A percentile compares a stretch with the other conserved stretches of the same genome.
Evolutionary conservation across 2,113 vertebrate species (phyloP).

Genomic region (Pseudopipra pipra): DNA sequence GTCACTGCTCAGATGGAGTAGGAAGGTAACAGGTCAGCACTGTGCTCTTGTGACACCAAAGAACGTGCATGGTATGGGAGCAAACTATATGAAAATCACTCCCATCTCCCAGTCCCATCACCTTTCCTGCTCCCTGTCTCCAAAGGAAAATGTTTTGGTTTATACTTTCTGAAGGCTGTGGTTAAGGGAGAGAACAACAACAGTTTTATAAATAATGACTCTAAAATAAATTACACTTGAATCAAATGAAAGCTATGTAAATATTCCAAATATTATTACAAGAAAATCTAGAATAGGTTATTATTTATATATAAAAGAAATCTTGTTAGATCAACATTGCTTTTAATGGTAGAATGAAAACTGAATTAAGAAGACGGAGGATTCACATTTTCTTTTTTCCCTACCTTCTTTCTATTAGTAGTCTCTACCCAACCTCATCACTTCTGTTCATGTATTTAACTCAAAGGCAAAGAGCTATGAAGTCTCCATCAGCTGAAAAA

Average conservation of each 20-base stretch:
- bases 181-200: not conserved
- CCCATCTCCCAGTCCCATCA: not conserved
- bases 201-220: not conserved
- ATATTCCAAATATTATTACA: not conserved
- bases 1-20: not conserved
- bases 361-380: not conserved
- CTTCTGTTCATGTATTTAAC: not conserved
- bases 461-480: not conserved
- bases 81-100: not conserved
- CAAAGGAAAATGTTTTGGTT: not conserved
- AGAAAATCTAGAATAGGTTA: not conserved
- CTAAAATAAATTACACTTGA: not conserved
- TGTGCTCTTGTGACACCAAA: not conserved
- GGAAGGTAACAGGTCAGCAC: not conserved
- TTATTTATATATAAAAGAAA: not conserved
- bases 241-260: not conserved
- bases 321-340: not conserved
- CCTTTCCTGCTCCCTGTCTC: not conserved
- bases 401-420: not conserved
- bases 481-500: not conserved
- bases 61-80: accelerated
- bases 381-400: not conserved
- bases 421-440: not conserved
- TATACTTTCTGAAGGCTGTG: not conserved
- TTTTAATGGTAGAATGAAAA: not conserved